Percentiles rank a stretch among this genome's conserved stretches.
Evolutionary conservation across 2,888 invertebrate genomes (phyloP).

Genomic region (Teleiodes luculella): DNA sequence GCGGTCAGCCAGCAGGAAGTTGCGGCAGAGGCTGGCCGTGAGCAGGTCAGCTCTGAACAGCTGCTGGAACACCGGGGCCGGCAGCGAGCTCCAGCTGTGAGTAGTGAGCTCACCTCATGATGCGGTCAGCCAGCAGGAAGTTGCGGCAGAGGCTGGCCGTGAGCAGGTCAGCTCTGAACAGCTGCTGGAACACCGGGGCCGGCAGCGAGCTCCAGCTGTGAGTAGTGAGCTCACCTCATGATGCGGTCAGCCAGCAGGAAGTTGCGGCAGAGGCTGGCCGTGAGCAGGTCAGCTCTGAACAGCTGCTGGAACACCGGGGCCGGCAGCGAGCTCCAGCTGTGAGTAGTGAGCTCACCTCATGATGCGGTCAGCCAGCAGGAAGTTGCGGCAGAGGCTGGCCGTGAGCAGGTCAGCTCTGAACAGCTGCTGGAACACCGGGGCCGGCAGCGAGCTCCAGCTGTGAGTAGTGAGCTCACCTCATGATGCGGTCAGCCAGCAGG

Average conservation of each 20-base stretch:
- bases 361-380: conserved; percentile 96
- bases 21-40: conserved; percentile 98
- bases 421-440: no score
- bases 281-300: not conserved
- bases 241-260: conserved; percentile 97
- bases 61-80: no score
- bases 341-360: conserved; percentile 78
- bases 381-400: conserved; percentile 83
- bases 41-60: conserved; percentile 98
- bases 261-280: conserved; percentile 80
- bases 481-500: conserved; percentile 95
- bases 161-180: not conserved
- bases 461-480: conserved; percentile 76
- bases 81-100: conserved; percentile 96
- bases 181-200: no score
- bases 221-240: conserved; percentile 78
- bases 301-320: no score
- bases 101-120: conserved; percentile 82
- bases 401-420: not conserved
- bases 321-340: not conserved
- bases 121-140: conserved; percentile 96
- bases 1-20: conserved; percentile 97
- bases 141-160: conserved; percentile 79
- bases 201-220: not conserved
- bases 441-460: not conserved